These are phyloP conservation scores for Pachycephala philippinensis DNA, from an alignment of 2,113 vertebrate species.

Conservation along the genomic window DNA sequence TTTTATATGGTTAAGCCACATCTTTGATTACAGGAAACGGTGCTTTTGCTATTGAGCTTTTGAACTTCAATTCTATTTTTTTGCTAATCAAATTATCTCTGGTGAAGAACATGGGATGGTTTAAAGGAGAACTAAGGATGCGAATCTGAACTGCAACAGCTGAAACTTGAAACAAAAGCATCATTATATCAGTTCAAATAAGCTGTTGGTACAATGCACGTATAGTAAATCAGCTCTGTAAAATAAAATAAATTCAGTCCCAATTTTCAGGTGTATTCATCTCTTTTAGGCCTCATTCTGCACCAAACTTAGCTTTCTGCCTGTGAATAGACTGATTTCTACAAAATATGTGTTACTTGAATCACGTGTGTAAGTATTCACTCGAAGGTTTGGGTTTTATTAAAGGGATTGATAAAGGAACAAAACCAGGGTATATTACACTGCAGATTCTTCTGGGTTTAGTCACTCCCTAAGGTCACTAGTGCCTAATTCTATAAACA, in stretches of 20 bases:
- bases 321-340: not conserved
- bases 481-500: not conserved
- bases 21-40: slow-evolving; percentile 29
- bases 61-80: slow-evolving; percentile 1
- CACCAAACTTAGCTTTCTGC: not conserved
- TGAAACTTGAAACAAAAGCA: not conserved
- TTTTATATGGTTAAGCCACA: not conserved
- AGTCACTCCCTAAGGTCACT: not conserved
- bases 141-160: not conserved
- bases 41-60: slow-evolving; percentile 37
- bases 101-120: slow-evolving; percentile 12
- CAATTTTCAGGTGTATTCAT: not conserved
- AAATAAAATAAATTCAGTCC: not conserved
- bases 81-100: slow-evolving; percentile 20
- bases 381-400: not conserved
- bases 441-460: not conserved
- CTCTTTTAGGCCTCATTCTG: not conserved
- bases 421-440: not conserved
- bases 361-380: not conserved
- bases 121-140: not conserved
- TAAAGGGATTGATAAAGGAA: not conserved
- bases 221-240: not conserved
- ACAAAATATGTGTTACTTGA: not conserved
- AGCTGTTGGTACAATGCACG: not conserved
- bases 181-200: not conserved